Conservation (phyloP, 2,888 invertebrate species). For the Micropterix aruncella region DNA sequence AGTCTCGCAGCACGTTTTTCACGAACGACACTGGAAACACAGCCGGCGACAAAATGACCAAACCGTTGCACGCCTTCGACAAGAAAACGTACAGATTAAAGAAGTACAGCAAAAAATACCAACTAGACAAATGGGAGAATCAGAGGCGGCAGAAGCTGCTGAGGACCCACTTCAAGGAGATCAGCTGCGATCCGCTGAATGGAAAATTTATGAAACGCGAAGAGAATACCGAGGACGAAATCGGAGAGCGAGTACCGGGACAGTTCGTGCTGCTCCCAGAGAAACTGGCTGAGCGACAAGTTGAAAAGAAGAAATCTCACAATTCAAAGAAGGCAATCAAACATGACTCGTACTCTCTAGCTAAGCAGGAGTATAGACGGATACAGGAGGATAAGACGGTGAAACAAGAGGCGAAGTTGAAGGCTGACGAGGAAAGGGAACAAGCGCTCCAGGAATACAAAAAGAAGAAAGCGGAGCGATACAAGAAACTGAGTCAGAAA, state of each 20-base stretch:
- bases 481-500: constrained; percentile 58
- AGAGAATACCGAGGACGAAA: constrained; percentile 16
- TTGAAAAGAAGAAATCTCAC: constrained; percentile 9
- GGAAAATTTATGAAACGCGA: constrained; percentile 15
- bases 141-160: constrained; percentile 42
- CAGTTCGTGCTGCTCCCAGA: constrained; percentile 6
- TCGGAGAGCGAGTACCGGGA: constrained; percentile 13
- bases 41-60: too few relatives aligned
- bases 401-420: constrained; percentile 31
- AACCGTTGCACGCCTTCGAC: constrained; percentile 45
- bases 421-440: constrained; percentile 39
- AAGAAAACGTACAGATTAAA: constrained; percentile 51
- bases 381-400: constrained; percentile 40
- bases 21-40: background rate
- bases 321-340: constrained; percentile 15
- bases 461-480: constrained; percentile 52
- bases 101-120: constrained; percentile 57
- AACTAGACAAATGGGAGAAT: constrained; percentile 54
- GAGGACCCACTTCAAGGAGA: constrained; percentile 39
- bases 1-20: too few relatives aligned
- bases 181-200: constrained; percentile 29
- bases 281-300: constrained; percentile 2
- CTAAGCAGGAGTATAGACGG: constrained; percentile 36
- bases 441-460: constrained; percentile 52
- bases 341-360: constrained; percentile 33